Base-by-base conservation (phyloP, 2,888 invertebrate genomes). In the Lysandra coridon region DNA sequence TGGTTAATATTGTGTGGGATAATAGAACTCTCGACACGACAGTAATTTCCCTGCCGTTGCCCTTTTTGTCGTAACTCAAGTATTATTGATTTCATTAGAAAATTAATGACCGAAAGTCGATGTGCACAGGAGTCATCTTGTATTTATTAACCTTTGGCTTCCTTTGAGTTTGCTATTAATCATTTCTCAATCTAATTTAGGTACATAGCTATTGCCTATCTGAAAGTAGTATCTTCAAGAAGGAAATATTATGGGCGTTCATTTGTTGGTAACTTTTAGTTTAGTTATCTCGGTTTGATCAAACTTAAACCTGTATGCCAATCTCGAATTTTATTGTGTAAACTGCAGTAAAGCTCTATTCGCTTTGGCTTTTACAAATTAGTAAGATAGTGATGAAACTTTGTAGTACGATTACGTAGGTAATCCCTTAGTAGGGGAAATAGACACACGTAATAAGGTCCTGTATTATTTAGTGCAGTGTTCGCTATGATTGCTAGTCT, bases 401-500 rank as follows among this genome's bases (percentile, higher is more conserved):
- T 53, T 53, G 14, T 53, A 53, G 14, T 53, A 12, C 12, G 12
- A 12, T 49, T 12, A 5, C 44, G 6, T 7, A 6, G 44, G 6
- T 44, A 44, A 7, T 53, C 53, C 53, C 14, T 53, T 53, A 14
- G 14, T 53, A 14, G 10, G 57, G 14, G 57, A 17, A 62, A 62
- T 1, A 23, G 62, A 7, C 23, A 3, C 12, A 30, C 12, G 10
- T 69, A 69, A 69, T 64, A 37, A 69, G 33, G 33, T 33, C 14
- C 64, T 14, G 12, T 69, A 69, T 33, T 69, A 69, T 69, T 69
- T 69, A 14, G 17, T 69, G 17, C 14, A 69, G 78, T 79, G 78
- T 78, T 69, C 14, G 37, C 62, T 73, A n/a, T 74, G 62, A 79
- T 74, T 76, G 78, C 64, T 78, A 79, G 80, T 73, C 69, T 80